Conservation (phyloP, 2,113 vertebrate species). For the Elaphurus davidianus region DNA sequence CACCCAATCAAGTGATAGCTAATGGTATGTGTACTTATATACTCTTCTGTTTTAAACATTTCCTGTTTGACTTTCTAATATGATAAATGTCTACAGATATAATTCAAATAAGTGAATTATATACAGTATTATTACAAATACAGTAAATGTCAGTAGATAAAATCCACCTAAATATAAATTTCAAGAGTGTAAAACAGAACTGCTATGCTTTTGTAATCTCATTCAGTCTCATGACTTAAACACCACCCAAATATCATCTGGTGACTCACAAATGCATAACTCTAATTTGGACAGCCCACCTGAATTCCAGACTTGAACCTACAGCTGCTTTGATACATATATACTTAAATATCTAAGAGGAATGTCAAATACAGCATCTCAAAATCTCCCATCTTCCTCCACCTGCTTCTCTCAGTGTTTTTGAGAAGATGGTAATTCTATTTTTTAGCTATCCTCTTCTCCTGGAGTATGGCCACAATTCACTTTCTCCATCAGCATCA, state of each 20-base stretch:
- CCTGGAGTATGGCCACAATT: background rate
- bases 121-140: background rate
- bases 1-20: background rate
- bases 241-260: background rate
- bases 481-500: background rate
- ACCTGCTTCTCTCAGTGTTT: background rate
- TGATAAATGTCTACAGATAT: background rate
- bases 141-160: background rate
- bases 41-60: background rate
- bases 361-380: background rate
- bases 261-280: background rate
- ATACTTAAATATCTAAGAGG: background rate
- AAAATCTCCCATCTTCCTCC: background rate
- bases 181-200: background rate
- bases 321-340: background rate
- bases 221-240: background rate
- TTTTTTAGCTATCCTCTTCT: background rate
- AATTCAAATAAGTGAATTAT: background rate
- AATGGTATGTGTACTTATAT: background rate
- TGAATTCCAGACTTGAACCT: background rate
- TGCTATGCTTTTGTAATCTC: background rate
- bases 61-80: background rate
- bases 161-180: background rate
- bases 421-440: background rate
- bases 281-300: background rate